Evolutionary conservation across 2,888 invertebrate species (phyloP).

Genomic region (Dicyrtomina minuta): DNA sequence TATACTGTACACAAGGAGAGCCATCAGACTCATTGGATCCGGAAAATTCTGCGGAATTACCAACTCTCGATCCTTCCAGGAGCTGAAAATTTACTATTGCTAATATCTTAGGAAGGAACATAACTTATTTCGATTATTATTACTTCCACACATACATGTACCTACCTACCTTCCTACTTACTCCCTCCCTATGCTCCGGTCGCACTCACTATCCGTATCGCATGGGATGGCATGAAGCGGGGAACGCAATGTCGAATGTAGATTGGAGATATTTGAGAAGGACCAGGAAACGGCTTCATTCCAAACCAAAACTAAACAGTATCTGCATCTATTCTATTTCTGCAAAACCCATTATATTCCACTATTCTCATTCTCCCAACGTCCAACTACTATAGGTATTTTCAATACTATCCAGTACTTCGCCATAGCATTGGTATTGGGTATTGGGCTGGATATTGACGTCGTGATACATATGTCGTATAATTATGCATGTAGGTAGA

Average conservation of each 20-base stretch:
- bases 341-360: too few species aligned
- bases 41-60: slow-evolving; percentile 11
- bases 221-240: neutral
- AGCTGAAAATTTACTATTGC: slow-evolving; percentile 42
- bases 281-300: too few species aligned
- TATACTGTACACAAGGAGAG: neutral
- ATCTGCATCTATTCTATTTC: too few species aligned
- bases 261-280: too few species aligned
- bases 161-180: neutral
- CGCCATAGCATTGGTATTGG: too few species aligned
- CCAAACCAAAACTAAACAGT: too few species aligned
- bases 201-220: neutral
- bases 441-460: too few species aligned
- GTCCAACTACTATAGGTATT: too few species aligned
- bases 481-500: too few species aligned
- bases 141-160: slow-evolving; percentile 35
- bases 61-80: slow-evolving; percentile 5
- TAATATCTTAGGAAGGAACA: slow-evolving; percentile 39
- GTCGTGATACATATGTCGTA: too few species aligned
- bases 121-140: slow-evolving; percentile 40
- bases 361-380: too few species aligned
- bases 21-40: slow-evolving; percentile 5
- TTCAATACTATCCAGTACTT: too few species aligned
- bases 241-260: neutral
- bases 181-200: neutral